Percentiles rank a stretch among this genome's conserved stretches.
These are phyloP conservation scores for Sparus aurata DNA, from an alignment of 2,797 vertebrate species.

Conservation along the genomic window DNA sequence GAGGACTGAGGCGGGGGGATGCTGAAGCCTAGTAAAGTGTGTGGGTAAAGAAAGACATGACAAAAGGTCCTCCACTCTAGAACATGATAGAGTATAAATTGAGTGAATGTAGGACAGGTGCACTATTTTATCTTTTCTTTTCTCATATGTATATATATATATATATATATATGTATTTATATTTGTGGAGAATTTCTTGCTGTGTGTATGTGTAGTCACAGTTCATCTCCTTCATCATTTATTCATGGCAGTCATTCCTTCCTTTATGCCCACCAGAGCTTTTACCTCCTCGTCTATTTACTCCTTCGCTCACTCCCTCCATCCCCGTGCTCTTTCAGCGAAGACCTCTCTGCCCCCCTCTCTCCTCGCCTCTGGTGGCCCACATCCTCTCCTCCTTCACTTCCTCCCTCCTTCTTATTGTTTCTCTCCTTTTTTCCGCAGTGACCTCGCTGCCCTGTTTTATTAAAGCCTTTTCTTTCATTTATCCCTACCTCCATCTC, in stretches of 20 bases:
- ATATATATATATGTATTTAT: constrained; percentile 11
- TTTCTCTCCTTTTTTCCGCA: constrained; percentile 28
- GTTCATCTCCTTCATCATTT: constrained; percentile 63
- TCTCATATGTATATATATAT: too few species aligned
- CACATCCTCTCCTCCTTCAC: constrained; percentile 29
- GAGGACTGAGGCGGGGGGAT: constrained; percentile 20
- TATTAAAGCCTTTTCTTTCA: constrained; percentile 50
- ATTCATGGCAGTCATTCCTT: constrained; percentile 65
- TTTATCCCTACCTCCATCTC: constrained; percentile 31
- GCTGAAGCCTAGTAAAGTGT: constrained; percentile 2
- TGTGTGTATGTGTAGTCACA: constrained; percentile 16
- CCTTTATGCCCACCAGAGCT: constrained; percentile 46
- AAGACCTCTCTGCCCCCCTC: constrained; percentile 33
- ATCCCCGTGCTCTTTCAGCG: constrained; percentile 10
- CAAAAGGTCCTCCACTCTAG: constrained; percentile 25
- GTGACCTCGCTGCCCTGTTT: constrained; percentile 35
- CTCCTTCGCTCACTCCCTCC: constrained; percentile 22
- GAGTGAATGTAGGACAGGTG: constrained; percentile 49
- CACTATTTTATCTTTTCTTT: constrained; percentile 29
- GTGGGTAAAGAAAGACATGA: constrained; percentile 21
- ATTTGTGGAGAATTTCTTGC: constrained; percentile 16
- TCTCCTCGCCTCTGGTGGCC: constrained; percentile 36
- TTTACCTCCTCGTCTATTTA: constrained; percentile 48
- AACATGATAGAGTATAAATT: constrained; percentile 30
- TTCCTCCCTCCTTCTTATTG: constrained; percentile 20